Base-by-base conservation (phyloP, 2,888 invertebrate genomes). In the Heteromurus nitidus region DNA sequence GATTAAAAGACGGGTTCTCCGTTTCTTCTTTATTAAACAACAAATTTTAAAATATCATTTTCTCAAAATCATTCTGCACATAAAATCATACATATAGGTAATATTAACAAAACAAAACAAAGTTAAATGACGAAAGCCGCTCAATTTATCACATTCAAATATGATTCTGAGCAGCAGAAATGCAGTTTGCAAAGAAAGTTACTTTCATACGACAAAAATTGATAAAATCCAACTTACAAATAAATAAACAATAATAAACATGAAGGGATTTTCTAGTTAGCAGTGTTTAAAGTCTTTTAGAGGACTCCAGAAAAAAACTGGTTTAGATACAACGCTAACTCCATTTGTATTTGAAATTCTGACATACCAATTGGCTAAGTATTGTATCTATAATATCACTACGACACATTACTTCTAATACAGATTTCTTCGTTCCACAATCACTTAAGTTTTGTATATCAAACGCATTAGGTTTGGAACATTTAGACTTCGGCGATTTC, bases 381-480 rank as follows among this genome's bases (percentile, higher is more conserved):
- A 86, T 68, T 1, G 86, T 85, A 47, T 82, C 83, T 24, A 84
- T 83, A 53, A 80, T 90, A 88, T 93, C 92, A 0, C 92, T 88
- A 0, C 91, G 91, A 88, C 94, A 94, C 89, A 94, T 93, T 80
- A 92, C 91, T 85, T 92, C 91, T n/a, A 94, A 89, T 88, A 93
- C 90, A 26, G 90, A 90, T 7, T 91, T 89, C 84, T 90, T 92
- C 31, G 96, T 91, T 5, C 96, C 96, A 88, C 96, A 96, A 89
- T 96, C 96, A 0, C 94, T 94, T n/a, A 96, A 91, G 89, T 95
- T 96, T 89, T 95, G 95, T 88, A 94, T 92, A 65, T 93, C 93
- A 90, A 96, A 96, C 0, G 94, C 93, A 88, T 90, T 85, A 2
- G 88, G 87, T 30, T 81, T 82, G 0, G 36, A 24, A 3, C 67